These are phyloP conservation scores for Sebastes steindachneri DNA, from an alignment of 2,797 vertebrate species.

Conservation along the genomic window DNA sequence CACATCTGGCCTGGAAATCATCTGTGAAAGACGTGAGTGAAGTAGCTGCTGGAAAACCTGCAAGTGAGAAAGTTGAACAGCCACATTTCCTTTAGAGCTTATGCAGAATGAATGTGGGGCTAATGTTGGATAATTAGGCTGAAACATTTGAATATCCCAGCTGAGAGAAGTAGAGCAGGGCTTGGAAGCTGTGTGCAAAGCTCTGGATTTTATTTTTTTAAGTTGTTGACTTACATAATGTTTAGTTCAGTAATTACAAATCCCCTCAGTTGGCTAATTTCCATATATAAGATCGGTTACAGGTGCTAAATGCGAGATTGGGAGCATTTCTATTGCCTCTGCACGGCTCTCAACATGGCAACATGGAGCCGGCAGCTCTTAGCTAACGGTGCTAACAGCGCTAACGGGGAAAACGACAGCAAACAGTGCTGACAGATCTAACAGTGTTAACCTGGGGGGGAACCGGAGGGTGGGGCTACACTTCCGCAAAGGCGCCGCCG, in stretches of 20 bases:
- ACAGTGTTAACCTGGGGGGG: no score
- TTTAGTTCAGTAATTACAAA: slow-evolving; percentile 10
- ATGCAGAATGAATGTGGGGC: not conserved
- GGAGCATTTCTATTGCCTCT: no score
- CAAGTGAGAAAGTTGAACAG: not conserved
- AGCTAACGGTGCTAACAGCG: no score
- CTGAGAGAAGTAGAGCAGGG: not conserved
- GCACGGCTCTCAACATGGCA: no score
- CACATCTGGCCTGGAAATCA: slow-evolving; percentile 10
- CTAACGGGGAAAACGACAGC: no score
- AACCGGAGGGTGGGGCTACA: no score
- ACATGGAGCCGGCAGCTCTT: no score
- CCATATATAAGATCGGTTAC: no score
- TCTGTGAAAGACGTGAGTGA: not conserved
- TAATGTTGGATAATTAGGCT: not conserved
- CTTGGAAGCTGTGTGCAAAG: not conserved
- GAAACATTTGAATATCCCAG: slow-evolving; percentile 7
- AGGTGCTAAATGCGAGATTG: no score
- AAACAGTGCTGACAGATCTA: no score
- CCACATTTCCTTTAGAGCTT: not conserved
- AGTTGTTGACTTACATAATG: slow-evolving; percentile 39
- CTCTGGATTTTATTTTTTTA: slow-evolving; percentile 35
- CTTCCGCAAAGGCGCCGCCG: no score
- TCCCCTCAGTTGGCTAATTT: not conserved
- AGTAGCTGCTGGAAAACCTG: slow-evolving; percentile 8